A percentile compares a stretch with the other conserved stretches of the same genome.
Conservation (phyloP, 1,140 invertebrate species). For the Ceratosolen fusciceps region DNA sequence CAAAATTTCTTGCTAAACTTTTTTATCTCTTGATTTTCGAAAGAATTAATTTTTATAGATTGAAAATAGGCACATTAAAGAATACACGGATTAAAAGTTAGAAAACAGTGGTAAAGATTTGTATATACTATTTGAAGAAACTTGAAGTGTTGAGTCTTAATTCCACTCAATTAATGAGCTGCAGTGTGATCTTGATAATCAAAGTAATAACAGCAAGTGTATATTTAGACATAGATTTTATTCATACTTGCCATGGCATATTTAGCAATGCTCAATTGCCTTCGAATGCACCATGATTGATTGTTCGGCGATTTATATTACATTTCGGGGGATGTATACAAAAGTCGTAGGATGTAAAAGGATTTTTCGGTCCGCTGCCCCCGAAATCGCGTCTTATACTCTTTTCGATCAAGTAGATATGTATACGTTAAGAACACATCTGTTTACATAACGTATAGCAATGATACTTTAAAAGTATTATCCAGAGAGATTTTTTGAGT, state of each 20-base stretch:
- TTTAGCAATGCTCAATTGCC: constrained; percentile 17
- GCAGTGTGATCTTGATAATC: not conserved
- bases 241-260: not conserved
- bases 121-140: no score
- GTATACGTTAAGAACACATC: not conserved
- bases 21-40: no score
- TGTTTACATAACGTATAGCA: not conserved
- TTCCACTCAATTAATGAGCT: not conserved
- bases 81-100: no score
- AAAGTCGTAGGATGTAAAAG: constrained; percentile 9
- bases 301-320: constrained; percentile 8
- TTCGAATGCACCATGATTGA: constrained; percentile 2
- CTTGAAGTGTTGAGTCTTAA: not conserved
- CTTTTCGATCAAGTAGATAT: not conserved
- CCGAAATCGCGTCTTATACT: constrained; percentile 8
- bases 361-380: constrained; percentile 21
- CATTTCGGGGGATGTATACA: not conserved
- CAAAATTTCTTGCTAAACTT: no score
- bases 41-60: no score
- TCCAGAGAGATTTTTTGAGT: not conserved
- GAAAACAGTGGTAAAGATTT: no score
- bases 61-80: no score
- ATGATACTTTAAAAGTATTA: not conserved
- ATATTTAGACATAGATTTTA: not conserved
- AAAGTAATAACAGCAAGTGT: not conserved